These are phyloP conservation scores for Steinernema khuongi DNA, from an alignment of 1,140 invertebrate genomes.

Conservation along the genomic window DNA sequence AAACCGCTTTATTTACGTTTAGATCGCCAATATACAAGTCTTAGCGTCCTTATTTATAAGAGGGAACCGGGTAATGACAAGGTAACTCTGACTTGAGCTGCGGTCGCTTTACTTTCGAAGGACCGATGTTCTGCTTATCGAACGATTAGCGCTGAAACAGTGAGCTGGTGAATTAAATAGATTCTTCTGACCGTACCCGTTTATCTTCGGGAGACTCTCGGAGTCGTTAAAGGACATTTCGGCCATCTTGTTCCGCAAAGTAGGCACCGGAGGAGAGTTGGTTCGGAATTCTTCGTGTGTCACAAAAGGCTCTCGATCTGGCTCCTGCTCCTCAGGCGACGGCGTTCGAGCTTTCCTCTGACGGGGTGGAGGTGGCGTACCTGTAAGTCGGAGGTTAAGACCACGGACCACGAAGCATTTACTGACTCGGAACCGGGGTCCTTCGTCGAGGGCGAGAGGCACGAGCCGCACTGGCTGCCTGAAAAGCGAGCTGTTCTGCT, in stretches of 20 bases:
- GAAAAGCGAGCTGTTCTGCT: constrained; percentile 38
- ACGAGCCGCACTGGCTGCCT: background rate
- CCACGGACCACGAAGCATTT: background rate
- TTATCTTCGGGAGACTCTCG: background rate
- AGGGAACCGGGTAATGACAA: too few relatives aligned
- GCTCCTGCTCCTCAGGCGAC: background rate
- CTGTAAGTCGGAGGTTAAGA: background rate
- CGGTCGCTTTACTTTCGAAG: too few relatives aligned
- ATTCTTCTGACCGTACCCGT: too few relatives aligned
- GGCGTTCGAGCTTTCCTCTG: background rate
- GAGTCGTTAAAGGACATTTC: background rate
- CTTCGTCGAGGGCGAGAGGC: background rate
- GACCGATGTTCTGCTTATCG: too few relatives aligned
- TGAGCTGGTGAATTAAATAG: too few relatives aligned
- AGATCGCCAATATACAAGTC: too few relatives aligned
- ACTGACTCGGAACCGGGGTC: background rate
- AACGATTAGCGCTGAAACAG: too few relatives aligned
- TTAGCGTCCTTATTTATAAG: too few relatives aligned
- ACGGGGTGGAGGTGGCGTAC: background rate
- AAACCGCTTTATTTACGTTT: too few relatives aligned
- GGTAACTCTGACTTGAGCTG: too few relatives aligned
- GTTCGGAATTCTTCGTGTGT: background rate
- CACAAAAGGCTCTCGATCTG: background rate
- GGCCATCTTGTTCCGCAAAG: background rate
- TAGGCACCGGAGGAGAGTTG: background rate